Evolutionary conservation across 2,797 vertebrate genomes (phyloP), one percentile per base, ranked within the genome.

Genomic region (Mastacembelus armatus): DNA sequence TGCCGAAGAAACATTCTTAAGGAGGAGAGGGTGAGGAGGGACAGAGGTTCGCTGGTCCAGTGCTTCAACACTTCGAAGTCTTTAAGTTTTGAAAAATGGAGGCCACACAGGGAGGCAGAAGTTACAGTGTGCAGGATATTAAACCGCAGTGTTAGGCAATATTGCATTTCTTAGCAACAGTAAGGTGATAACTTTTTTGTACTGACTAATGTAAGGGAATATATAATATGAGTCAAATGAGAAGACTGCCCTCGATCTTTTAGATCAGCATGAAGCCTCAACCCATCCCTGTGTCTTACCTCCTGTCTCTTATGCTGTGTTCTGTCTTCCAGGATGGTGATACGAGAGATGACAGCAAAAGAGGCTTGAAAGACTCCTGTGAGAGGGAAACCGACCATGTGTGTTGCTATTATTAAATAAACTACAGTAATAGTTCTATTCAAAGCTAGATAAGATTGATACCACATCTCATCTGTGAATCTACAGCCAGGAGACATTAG

Each of bases 361-460:
- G 27, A 18, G 70, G 66, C 59, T 88, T 92, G 40, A 62, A 77
- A 2, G 82, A 55, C 10, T 91, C 87, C 92, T 93, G 73, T 63
- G 10, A 40, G 24, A 66, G 24, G 10, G 19, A 24, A 32, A 9
- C n/a, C n/a, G n/a, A n/a, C n/a, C n/a, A n/a, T n/a, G n/a, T n/a
- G n/a, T n/a, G n/a, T n/a, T n/a, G n/a, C n/a, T n/a, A n/a, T n/a
- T n/a, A n/a, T n/a, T n/a, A n/a, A 32, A 49, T 27, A 35, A 5
- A 30, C 10, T 19, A 12, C 44, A 22, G n/a, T 27, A 18, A 19
- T 5, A 29, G n/a, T 63, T 22, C n/a, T n/a, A n/a, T n/a, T n/a
- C n/a, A n/a, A n/a, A n/a, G n/a, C n/a, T n/a, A n/a, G n/a, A n/a
- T n/a, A n/a, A n/a, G n/a, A n/a, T n/a, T n/a, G n/a, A n/a, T n/a